These are phyloP conservation scores for Cynocephalus volans DNA, from an alignment of 2,113 vertebrate genomes.

Conservation along the genomic window DNA sequence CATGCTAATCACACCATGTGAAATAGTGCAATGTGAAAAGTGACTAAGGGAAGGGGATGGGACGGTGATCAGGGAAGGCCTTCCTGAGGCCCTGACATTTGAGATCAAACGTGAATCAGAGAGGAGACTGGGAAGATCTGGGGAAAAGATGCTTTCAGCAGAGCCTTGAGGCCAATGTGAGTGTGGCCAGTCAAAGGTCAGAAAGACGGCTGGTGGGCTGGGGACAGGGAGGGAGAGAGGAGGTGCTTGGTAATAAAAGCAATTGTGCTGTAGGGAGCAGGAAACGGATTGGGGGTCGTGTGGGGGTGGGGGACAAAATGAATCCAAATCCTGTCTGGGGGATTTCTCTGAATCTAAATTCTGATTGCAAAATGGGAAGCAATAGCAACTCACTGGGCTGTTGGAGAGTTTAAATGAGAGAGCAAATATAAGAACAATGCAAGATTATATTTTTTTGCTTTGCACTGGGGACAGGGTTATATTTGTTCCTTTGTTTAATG, in stretches of 20 bases:
- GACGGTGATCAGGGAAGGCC: neutral
- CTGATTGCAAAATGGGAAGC: neutral
- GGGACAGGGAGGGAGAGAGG: neutral
- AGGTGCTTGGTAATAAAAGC: neutral
- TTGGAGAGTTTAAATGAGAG: neutral
- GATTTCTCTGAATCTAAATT: conserved; percentile 5
- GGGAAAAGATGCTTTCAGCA: neutral
- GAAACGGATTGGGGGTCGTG: neutral
- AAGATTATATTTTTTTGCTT: neutral
- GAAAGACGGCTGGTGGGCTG: neutral
- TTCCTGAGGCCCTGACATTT: neutral
- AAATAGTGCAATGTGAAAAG: neutral
- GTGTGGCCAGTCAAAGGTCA: neutral
- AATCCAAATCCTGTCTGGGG: neutral
- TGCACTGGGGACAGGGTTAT: neutral
- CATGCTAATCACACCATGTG: neutral
- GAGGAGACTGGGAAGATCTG: neutral
- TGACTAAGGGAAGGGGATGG: neutral
- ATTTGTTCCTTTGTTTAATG: neutral
- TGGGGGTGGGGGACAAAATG: neutral
- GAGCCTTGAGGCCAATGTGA: neutral
- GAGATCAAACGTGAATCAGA: neutral
- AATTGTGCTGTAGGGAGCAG: neutral
- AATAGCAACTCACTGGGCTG: neutral
- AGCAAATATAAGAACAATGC: neutral